These are phyloP conservation scores for Leucoptera coffeella DNA, from an alignment of 2,888 invertebrate genomes.

Conservation along the genomic window DNA sequence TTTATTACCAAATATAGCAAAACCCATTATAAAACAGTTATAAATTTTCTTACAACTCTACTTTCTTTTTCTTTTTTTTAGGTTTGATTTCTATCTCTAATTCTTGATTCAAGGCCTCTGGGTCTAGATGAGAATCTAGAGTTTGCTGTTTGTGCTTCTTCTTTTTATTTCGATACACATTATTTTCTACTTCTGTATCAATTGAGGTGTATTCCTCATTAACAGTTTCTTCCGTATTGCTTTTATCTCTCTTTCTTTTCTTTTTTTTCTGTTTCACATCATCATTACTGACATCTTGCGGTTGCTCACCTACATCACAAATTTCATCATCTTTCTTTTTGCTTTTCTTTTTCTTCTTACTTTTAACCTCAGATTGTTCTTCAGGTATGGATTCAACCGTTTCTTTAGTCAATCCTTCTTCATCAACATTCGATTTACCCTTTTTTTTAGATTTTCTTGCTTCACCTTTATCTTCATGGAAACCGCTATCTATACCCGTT, in stretches of 20 bases:
- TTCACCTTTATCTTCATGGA: not conserved
- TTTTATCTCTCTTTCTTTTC: not conserved
- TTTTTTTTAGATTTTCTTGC: not conserved
- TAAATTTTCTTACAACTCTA: no score
- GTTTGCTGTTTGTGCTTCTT: no score
- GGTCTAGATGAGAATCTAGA: no score
- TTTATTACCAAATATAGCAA: no score
- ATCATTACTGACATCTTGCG: not conserved
- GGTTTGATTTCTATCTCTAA: no score
- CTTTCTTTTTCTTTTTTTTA: no score
- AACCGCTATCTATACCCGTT: not conserved
- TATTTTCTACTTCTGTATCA: no score
- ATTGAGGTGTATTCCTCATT: no score
- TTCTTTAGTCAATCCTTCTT: not conserved
- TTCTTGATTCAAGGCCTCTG: no score
- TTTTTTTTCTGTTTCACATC: not conserved
- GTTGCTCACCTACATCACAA: not conserved
- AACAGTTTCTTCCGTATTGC: not conserved
- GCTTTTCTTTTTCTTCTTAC: conserved; percentile 6
- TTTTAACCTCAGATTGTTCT: not conserved
- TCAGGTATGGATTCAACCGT: not conserved
- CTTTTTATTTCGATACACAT: no score
- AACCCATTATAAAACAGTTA: no score
- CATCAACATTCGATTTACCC: not conserved
- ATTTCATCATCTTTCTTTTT: conserved; percentile 4